Evolutionary conservation across 2,888 invertebrate species (phyloP).

Genomic region (Eugnorisma glareosa): DNA sequence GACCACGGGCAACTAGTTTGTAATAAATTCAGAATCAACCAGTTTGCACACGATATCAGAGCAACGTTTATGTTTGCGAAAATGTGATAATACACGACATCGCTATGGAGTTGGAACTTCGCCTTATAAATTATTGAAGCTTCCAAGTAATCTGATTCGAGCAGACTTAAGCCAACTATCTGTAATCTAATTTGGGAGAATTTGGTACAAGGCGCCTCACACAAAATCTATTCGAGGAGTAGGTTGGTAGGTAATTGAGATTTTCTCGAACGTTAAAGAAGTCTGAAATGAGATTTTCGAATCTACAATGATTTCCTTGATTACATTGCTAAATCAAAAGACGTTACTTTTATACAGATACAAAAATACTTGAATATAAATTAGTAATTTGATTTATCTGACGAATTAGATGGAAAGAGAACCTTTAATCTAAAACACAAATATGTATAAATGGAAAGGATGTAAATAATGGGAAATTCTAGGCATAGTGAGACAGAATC

Average conservation of each 20-base stretch:
- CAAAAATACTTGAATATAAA: background rate
- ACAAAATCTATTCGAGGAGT: slow-evolving; percentile 1
- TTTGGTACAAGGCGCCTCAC: slow-evolving; percentile 34
- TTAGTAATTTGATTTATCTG: background rate
- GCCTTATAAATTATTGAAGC: slow-evolving; percentile 67
- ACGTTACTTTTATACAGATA: background rate
- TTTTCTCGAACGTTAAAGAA: background rate
- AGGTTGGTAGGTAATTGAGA: slow-evolving; percentile 1
- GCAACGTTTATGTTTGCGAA: slow-evolving; percentile 9
- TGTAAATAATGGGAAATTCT: background rate
- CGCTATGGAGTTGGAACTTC: slow-evolving; percentile 31
- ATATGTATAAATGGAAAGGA: background rate
- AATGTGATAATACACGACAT: slow-evolving; percentile 31
- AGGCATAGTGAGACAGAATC: background rate
- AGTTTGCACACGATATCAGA: background rate
- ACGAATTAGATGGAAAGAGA: background rate
- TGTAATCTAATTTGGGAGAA: slow-evolving; percentile 55
- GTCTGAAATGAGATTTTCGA: background rate
- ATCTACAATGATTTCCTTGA: background rate
- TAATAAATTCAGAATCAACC: slow-evolving; percentile 10
- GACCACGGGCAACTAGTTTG: background rate
- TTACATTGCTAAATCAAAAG: slow-evolving; percentile 9
- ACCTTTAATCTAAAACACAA: background rate
- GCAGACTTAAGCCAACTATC: slow-evolving; percentile 53
- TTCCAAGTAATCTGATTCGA: slow-evolving; percentile 65